phyloP scores from a whole-genome alignment of 2,888 invertebrate species.

The Oligia fasciuncula region DNA sequence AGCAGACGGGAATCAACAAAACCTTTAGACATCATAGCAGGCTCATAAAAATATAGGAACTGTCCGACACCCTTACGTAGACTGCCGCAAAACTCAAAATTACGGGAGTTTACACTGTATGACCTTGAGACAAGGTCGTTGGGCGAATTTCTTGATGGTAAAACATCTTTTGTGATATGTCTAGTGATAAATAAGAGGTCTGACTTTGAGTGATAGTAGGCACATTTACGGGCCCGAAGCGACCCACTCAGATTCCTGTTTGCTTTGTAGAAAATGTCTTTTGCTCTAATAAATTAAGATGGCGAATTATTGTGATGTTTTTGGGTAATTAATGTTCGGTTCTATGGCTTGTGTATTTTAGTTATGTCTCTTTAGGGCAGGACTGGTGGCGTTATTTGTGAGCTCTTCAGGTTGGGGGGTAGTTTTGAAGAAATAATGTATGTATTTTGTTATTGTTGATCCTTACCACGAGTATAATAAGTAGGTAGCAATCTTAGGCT shows the following conservation, averaged over 20 bases:
- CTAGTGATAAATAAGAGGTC: constrained; percentile 84
- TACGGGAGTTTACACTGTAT: constrained; percentile 33
- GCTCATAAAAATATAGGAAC: constrained; percentile 69
- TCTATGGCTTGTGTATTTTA: constrained; percentile 43
- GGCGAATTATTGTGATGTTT: constrained; percentile 69
- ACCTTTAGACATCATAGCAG: constrained; percentile 63
- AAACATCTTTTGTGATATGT: constrained; percentile 43
- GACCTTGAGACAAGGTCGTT: constrained; percentile 28
- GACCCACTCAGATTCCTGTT: constrained; percentile 79
- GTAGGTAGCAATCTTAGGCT: background rate
- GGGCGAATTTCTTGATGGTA: constrained; percentile 18
- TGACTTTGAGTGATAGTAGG: constrained; percentile 86
- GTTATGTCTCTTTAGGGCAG: constrained; percentile 27
- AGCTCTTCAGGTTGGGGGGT: background rate
- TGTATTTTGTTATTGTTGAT: background rate
- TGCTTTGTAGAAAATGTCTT: constrained; percentile 79
- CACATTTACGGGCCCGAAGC: constrained; percentile 70
- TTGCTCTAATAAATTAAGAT: constrained; percentile 72
- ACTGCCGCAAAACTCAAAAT: constrained; percentile 20
- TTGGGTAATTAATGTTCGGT: constrained; percentile 68
- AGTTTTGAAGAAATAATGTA: background rate
- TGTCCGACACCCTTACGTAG: constrained; percentile 24
- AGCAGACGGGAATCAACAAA: constrained; percentile 65
- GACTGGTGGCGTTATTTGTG: constrained; percentile 36
- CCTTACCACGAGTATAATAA: background rate